Evolutionary conservation across 2,888 invertebrate genomes (phyloP), one percentile per base, ranked within the genome.

Genomic region (Brachypalpus laphriformis): DNA sequence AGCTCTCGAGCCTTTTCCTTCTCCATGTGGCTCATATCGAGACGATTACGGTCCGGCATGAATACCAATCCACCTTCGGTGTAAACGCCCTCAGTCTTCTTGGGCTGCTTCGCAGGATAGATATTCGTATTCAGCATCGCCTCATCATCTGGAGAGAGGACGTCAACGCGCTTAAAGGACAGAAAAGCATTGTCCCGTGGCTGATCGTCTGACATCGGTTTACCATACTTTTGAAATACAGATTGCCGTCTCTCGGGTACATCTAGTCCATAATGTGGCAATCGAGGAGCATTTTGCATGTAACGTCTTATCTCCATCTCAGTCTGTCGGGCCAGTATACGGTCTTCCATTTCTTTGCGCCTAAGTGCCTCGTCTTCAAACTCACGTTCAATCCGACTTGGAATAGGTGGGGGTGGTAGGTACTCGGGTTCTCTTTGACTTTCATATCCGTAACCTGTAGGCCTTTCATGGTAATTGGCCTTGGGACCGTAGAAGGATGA

Each of bases 51-150:
- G n/a, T 92, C 91, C 1, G 92, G 93, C 77, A 93, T 91, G 87
- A 93, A 93, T 22, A 94, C 93, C 25, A 94, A 90, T 1, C 95
- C 95, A 2, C 95, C 94, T 90, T 95, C 95, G 0, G 94, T 94
- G 89, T 94, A 95, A 1, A 94, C 93, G 3, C 93, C 92, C 40
- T 87, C 87, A 1, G 75, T 28, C 18, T 76, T 87, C 59, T 76
- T 88, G 47, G 75, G 75, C 16, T 87, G 85, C 40, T 54, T 77
- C 4, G 28, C 49, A 0, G 91, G 90, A 80, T 89, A 90, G 14
- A 87, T 88, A 68, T 91, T 91, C 37, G 91, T 89, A 5, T 91
- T 89, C 63, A 91, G 72, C 90, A 91, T 90, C 4, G 89, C 89
- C 72, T 91, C 91, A 54, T 91, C 91, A 59, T 91, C 90, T 42